Evolutionary conservation across 92 coral and sea anemone species (phyloP).

Genomic region (Umimayanthus kanabou): DNA sequence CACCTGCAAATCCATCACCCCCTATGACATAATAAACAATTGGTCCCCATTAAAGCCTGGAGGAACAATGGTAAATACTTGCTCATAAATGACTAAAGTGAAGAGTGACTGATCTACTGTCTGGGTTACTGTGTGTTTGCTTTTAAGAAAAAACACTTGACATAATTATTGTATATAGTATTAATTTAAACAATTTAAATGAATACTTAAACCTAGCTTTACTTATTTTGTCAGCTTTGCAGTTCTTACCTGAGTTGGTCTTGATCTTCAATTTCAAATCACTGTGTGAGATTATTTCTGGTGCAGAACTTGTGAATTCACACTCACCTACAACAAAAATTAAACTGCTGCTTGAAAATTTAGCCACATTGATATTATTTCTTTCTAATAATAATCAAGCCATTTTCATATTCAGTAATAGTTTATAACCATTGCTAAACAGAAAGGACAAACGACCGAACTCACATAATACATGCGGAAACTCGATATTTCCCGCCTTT

Average conservation of each 20-base stretch:
- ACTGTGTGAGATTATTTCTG: constrained; percentile 83
- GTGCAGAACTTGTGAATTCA: constrained; percentile 66
- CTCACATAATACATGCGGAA: background rate
- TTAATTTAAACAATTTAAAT: too few relatives aligned
- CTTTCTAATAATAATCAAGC: background rate
- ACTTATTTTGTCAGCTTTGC: background rate
- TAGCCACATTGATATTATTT: background rate
- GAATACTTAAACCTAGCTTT: background rate
- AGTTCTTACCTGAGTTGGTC: constrained; percentile 76
- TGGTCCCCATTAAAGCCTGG: too few relatives aligned
- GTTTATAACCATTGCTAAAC: background rate
- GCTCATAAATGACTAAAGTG: too few relatives aligned
- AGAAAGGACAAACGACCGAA: background rate
- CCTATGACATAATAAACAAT: too few relatives aligned
- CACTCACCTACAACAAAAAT: constrained; percentile 46
- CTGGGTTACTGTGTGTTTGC: too few relatives aligned
- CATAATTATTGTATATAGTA: too few relatives aligned
- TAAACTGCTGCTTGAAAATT: background rate
- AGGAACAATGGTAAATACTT: too few relatives aligned
- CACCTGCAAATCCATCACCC: too few relatives aligned
- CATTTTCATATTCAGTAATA: background rate
- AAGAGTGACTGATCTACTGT: too few relatives aligned
- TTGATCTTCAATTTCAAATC: constrained; percentile 84
- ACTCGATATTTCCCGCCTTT: background rate
- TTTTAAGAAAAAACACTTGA: too few relatives aligned